These are phyloP conservation scores for Melipona bicolor DNA, from an alignment of 2,888 invertebrate genomes.

Conservation along the genomic window DNA sequence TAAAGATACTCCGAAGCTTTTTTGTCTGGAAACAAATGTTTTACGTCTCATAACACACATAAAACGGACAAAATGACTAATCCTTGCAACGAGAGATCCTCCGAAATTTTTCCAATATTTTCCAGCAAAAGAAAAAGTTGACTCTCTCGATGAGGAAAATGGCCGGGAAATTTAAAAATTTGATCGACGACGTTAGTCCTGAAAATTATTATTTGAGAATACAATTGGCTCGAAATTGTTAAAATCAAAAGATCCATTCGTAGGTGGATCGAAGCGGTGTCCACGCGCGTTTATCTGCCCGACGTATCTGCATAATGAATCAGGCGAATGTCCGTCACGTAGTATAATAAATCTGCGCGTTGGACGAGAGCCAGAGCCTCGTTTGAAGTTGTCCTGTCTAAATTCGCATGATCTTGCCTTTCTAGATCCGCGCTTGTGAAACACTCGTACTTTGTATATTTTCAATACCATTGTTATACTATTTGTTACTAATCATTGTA, in stretches of 20 bases:
- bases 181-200: no score
- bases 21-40: background rate
- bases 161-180: background rate
- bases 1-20: background rate
- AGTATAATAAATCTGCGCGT: slow-evolving; percentile 24
- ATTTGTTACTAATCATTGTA: no score
- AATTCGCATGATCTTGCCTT: background rate
- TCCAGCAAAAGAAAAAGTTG: no score
- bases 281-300: slow-evolving; percentile 38
- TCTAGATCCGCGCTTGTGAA: background rate
- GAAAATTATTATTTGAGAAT: background rate
- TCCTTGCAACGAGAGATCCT: background rate
- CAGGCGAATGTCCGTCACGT: slow-evolving; percentile 15
- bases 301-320: slow-evolving; percentile 42
- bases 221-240: slow-evolving; percentile 1
- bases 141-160: background rate
- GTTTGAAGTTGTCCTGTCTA: slow-evolving; percentile 8
- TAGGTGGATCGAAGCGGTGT: background rate
- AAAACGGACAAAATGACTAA: background rate
- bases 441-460: no score
- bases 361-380: slow-evolving; percentile 40
- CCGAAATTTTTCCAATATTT: no score
- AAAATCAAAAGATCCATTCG: slow-evolving; percentile 34
- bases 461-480: no score
- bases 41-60: no score